Base-by-base conservation (phyloP, 1,140 invertebrate species). In the Eriosoma lanigerum region DNA sequence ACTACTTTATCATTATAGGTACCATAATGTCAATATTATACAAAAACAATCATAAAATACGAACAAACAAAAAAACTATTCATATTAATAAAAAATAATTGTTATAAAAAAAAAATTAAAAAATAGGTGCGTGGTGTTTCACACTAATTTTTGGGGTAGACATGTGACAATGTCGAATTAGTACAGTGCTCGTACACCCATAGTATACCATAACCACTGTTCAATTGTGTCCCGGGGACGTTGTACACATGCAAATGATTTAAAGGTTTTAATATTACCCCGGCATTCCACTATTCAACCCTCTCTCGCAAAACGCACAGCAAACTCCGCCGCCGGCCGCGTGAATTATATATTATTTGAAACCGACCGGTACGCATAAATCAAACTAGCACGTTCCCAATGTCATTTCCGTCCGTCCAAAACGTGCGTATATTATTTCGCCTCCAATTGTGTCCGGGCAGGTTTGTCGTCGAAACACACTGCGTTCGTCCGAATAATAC, bases 341-440 rank as follows among this genome's bases (percentile, higher is more conserved):
- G 52, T 24, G 38, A 56, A 15, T 78, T 44, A 58, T 68, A 48
- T 62, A 78, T 56, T 38, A 56, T 32, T 26, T n/a, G n/a, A 78
- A 78, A 62, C 75, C 21, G 56, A 62, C 56, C 56, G n/a, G 75
- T 48, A 38, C 24, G 38, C 56, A 78, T 78, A 78, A 78, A 78
- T 78, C 75, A 78, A 60, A 78, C 56, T 62, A 78, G 56, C 75
- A 78, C 75, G 75, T 78, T 78, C 75, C 75, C 44, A n/a, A 78
- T 78, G 75, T 78, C 75, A 46, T 38, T 60, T 62, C 56, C 75
- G 75, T 62, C 56, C 75, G 75, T 72, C 32, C 75, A 38, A 44
- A 46, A 44, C 24, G 54, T 6, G n/a, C 29, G 32, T 15, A 19
- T 70, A 76, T 52, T 60, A 76, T 60, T 76, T 60, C 38, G 56